Conservation (phyloP, 2,113 vertebrate species). For the Labrus mixtus region DNA sequence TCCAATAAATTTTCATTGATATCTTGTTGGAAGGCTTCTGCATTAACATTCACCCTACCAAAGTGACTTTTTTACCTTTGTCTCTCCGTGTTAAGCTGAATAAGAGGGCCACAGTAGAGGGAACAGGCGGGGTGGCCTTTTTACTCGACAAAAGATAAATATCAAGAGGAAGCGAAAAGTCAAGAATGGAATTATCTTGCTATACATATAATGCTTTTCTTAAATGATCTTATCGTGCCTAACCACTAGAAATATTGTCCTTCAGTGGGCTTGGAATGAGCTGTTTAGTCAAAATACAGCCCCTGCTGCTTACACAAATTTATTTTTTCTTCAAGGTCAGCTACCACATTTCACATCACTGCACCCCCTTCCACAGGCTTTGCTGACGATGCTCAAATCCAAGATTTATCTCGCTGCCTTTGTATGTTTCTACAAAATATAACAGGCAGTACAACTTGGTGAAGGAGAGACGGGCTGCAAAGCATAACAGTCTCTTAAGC, state of each 20-base stretch:
- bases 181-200: not conserved
- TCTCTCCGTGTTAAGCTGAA: slow-evolving; percentile 2
- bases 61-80: slow-evolving; percentile 7
- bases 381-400: slow-evolving; percentile 63
- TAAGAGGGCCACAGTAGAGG: slow-evolving; percentile 6
- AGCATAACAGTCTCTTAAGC: slow-evolving; percentile 3
- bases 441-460: slow-evolving; percentile 13
- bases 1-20: slow-evolving; percentile 61
- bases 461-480: not conserved
- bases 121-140: not conserved
- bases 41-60: slow-evolving; percentile 22
- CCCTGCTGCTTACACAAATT: slow-evolving; percentile 38
- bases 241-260: slow-evolving; percentile 14
- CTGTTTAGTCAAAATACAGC: slow-evolving; percentile 37
- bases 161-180: slow-evolving; percentile 9
- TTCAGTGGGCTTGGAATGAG: not conserved
- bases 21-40: slow-evolving; percentile 25
- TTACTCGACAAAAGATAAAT: not conserved
- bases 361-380: slow-evolving; percentile 25
- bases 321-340: slow-evolving; percentile 68
- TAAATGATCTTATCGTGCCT: not conserved
- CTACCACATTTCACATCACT: slow-evolving; percentile 49
- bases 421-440: slow-evolving; percentile 61
- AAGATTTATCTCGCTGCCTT: slow-evolving; percentile 54
- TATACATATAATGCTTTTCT: slow-evolving; percentile 8